These are phyloP conservation scores for Myiagra hebetior DNA, from an alignment of 2,113 vertebrate species.

Conservation along the genomic window DNA sequence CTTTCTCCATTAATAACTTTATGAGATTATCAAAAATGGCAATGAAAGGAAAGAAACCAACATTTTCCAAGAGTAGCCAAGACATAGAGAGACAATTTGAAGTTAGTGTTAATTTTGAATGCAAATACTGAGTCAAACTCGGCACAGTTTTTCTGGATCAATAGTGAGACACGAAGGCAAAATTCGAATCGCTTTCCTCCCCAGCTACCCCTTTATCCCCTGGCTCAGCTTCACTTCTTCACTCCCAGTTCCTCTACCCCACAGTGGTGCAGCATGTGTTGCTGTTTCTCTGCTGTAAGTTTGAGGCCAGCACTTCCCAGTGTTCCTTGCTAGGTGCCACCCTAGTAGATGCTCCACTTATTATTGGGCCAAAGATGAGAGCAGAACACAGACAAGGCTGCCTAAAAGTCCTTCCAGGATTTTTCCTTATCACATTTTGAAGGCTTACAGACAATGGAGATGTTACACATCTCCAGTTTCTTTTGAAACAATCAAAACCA, in stretches of 20 bases:
- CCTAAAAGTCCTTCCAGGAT: neutral
- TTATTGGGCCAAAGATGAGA: neutral
- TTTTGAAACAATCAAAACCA: neutral
- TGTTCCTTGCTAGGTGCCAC: neutral
- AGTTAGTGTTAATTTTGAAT: neutral
- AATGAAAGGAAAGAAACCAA: neutral
- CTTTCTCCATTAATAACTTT: neutral
- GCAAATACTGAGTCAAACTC: neutral
- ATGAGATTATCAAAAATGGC: neutral
- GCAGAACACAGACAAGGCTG: neutral
- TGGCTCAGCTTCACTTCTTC: neutral
- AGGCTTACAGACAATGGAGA: neutral
- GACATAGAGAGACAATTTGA: neutral
- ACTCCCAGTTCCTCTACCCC: neutral
- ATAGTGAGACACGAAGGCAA: neutral
- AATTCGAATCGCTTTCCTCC: neutral
- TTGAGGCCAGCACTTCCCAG: neutral
- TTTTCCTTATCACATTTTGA: neutral
- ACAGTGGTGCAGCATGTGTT: fast-evolving
- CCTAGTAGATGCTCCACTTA: neutral
- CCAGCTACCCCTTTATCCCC: fast-evolving
- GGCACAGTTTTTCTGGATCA: neutral
- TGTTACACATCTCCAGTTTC: neutral
- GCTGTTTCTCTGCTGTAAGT: neutral
- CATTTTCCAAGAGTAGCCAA: neutral